Evolutionary conservation across 2,797 vertebrate genomes (phyloP), one percentile per base, ranked within the genome.

Genomic region (Sebastolobus altivelis): DNA sequence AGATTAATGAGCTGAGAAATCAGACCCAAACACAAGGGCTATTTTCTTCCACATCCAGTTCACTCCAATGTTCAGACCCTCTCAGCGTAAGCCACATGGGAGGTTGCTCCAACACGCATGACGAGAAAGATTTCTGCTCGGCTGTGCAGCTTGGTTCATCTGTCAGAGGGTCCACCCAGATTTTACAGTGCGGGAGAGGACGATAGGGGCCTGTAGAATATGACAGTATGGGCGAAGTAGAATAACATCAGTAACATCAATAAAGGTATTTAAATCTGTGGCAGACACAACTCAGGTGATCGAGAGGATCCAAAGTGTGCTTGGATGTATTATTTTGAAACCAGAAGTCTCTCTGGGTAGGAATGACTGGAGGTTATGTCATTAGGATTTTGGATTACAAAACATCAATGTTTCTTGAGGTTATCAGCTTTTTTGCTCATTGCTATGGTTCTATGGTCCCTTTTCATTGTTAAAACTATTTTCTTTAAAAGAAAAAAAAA

Each of bases 1-100:
- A 92, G 93, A 94, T 92, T 87, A 93, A 94, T 89, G 91, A 90
- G 90, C 88, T 88, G 87, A 90, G 87, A 90, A 93, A 91, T 92
- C 76, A 87, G 83, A 92, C 86, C 87, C 89, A 92, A 93, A 92
- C 87, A 92, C 75, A 43, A 43, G 65, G 37, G 16, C 13, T 1
- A 29, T 67, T 65, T 77, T 75, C 70, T 65, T 74, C 74, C 81
- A 72, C 72, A 60, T 80, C 66, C 59, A 83, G 72, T 71, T 82
- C 69, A 59, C 81, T 79, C 73, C 72, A 54, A 14, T 78, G 87
- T 87, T 89, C 71, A 72, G 79, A 85, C 62, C 79, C 82, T 82
- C 80, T 90, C 77, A 49, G 70, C 1, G 68, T n/a, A 52, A 76
- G 54, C 72, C 84, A 52, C 86, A 91, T 67, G 85, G 75, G 88